phyloP scores from a whole-genome alignment of 2,113 vertebrate genomes.

The Morone chrysops region DNA sequence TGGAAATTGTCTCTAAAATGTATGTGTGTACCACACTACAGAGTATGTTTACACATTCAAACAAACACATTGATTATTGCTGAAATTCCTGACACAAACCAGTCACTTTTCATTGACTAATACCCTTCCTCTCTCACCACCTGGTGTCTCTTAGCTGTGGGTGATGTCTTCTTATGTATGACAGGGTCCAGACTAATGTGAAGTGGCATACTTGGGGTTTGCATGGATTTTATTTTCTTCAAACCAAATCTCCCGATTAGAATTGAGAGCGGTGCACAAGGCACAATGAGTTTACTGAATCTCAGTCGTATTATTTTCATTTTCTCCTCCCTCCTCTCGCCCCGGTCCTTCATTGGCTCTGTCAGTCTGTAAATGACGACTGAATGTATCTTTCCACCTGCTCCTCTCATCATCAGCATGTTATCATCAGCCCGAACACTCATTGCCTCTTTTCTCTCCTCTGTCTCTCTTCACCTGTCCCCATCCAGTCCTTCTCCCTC shows the following conservation, averaged over 20 bases:
- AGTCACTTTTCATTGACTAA: conserved; percentile 39
- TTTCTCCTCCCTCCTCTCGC: conserved; percentile 51
- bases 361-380: conserved; percentile 65
- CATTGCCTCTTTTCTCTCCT: conserved; percentile 52
- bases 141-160: conserved; percentile 61
- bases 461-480: conserved; percentile 63
- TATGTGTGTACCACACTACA: background rate
- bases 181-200: conserved; percentile 55
- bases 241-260: conserved; percentile 66
- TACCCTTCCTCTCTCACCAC: conserved; percentile 48
- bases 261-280: conserved; percentile 29
- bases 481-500: conserved; percentile 24
- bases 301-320: conserved; percentile 57
- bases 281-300: conserved; percentile 42
- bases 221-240: conserved; percentile 55
- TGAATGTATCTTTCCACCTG: conserved; percentile 69
- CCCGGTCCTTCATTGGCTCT: conserved; percentile 49
- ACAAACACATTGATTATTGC: background rate
- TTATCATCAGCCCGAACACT: conserved; percentile 66
- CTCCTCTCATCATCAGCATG: conserved; percentile 61
- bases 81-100: conserved; percentile 5
- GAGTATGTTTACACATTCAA: background rate
- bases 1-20: background rate
- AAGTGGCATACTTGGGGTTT: conserved; percentile 59
- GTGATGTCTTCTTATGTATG: conserved; percentile 39